These are phyloP conservation scores for Anguilla japonica DNA, from an alignment of 2,113 vertebrate genomes.

Conservation along the genomic window DNA sequence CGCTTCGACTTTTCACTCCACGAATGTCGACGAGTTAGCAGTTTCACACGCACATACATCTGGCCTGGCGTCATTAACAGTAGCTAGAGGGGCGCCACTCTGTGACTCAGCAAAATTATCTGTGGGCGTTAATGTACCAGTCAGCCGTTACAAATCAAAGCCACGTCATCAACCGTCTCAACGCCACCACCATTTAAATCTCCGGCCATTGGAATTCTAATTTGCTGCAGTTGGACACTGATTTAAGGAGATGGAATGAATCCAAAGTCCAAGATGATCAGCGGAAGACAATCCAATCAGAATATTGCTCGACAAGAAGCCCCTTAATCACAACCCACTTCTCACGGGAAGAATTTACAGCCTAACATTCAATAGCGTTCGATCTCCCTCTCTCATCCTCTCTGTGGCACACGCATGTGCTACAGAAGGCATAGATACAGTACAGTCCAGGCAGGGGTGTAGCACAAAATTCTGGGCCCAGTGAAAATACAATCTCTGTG, in stretches of 20 bases:
- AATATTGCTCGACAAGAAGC: background rate
- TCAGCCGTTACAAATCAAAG: no score
- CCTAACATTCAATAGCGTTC: background rate
- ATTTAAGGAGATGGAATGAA: background rate
- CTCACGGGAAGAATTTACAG: background rate
- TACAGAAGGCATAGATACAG: no score
- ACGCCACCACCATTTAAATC: no score
- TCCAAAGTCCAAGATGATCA: background rate
- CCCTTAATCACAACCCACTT: background rate
- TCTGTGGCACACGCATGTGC: background rate
- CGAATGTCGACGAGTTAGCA: background rate
- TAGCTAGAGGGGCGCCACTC: background rate
- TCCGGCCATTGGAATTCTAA: background rate
- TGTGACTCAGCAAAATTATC: background rate
- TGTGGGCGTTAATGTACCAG: no score
- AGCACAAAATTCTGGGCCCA: no score
- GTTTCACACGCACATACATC: background rate
- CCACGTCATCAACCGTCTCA: no score
- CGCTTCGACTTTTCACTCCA: background rate
- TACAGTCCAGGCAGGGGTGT: no score
- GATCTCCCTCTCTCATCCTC: background rate
- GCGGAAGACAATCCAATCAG: background rate
- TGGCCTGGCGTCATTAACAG: background rate
- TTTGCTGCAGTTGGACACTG: background rate
- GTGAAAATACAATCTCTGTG: no score